These are phyloP conservation scores for Onychomys leucogaster DNA, from an alignment of 2,797 vertebrate species.

Conservation along the genomic window DNA sequence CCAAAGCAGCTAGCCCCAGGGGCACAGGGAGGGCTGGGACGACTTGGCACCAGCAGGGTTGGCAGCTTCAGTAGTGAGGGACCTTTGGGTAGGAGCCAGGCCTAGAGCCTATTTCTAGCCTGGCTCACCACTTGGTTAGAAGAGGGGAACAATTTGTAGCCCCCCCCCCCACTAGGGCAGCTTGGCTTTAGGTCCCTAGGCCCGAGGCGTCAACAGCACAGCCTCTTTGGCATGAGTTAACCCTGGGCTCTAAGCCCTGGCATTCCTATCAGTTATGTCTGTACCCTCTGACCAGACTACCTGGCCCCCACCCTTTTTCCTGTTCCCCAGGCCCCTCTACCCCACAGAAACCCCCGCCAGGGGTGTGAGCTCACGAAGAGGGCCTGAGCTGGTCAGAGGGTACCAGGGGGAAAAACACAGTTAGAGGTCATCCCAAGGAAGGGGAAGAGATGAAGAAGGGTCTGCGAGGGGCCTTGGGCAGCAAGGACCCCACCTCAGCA, in stretches of 20 bases:
- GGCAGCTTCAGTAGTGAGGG: neutral
- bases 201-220: neutral
- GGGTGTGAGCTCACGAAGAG: neutral
- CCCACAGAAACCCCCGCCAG: neutral
- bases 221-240: neutral
- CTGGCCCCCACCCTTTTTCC: neutral
- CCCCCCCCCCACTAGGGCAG: neutral
- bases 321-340: slow-evolving; percentile 29
- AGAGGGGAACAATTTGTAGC: neutral
- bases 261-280: neutral
- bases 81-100: neutral
- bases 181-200: neutral
- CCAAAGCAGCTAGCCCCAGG: slow-evolving; percentile 64
- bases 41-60: neutral
- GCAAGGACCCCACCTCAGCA: slow-evolving; percentile 60
- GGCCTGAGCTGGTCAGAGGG: slow-evolving; percentile 63
- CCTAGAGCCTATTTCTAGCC: neutral
- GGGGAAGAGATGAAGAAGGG: slow-evolving; percentile 61
- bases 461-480: slow-evolving; percentile 55
- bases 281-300: neutral
- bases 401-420: slow-evolving; percentile 65
- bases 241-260: neutral
- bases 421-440: slow-evolving; percentile 58
- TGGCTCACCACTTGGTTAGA: neutral
- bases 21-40: slow-evolving; percentile 46